phyloP scores from a whole-genome alignment of 1,140 invertebrate species.

The Drosophila auraria region DNA sequence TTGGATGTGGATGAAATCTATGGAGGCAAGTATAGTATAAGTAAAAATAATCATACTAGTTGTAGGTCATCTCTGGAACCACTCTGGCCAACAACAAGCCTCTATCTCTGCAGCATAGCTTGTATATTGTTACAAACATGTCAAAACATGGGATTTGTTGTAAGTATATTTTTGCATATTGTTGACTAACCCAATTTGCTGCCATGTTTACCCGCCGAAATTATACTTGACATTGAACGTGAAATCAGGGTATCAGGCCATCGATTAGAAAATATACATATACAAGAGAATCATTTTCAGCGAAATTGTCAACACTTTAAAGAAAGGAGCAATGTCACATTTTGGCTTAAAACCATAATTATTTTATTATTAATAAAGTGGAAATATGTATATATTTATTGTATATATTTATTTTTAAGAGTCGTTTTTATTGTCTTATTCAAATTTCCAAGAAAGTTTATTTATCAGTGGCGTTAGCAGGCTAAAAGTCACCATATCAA shows the following conservation, averaged over 20 bases:
- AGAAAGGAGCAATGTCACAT: neutral
- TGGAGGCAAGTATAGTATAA: too few relatives aligned
- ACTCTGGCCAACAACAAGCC: neutral
- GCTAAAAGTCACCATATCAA: neutral
- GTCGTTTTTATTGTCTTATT: neutral
- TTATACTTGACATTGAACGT: constrained; percentile 74
- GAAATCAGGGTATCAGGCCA: constrained; percentile 35
- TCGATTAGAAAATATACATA: constrained; percentile 13
- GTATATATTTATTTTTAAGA: neutral
- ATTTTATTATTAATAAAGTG: neutral
- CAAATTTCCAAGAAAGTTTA: too few relatives aligned
- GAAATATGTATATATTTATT: too few relatives aligned
- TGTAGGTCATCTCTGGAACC: constrained; percentile 11
- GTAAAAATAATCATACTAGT: neutral
- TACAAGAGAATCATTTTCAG: neutral
- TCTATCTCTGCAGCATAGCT: constrained; percentile 15
- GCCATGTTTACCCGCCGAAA: constrained; percentile 54
- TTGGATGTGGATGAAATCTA: neutral
- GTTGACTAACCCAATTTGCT: constrained; percentile 67
- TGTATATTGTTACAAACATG: constrained; percentile 26
- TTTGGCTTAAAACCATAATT: neutral
- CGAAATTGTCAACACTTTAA: too few relatives aligned
- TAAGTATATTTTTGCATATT: constrained; percentile 62
- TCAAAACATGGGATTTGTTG: constrained; percentile 15
- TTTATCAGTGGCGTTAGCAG: neutral